phyloP scores from a whole-genome alignment of 2,888 invertebrate species.

The Ophioninae sp. region DNA sequence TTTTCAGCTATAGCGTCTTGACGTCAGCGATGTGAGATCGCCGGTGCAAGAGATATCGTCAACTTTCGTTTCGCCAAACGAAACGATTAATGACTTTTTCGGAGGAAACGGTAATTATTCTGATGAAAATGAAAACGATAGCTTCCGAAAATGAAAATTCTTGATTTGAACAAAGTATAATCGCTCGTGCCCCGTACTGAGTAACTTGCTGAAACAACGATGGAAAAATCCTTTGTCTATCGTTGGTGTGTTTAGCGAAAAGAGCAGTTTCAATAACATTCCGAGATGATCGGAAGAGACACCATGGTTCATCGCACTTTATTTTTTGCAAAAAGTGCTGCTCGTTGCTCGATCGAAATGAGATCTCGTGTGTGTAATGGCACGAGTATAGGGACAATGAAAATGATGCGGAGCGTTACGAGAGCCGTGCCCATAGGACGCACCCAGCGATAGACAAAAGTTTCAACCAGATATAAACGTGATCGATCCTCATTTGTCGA shows the following conservation, averaged over 20 bases:
- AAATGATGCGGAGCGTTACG: slow-evolving; percentile 72
- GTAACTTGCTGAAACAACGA: not conserved
- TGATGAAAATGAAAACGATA: too few species aligned
- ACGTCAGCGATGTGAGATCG: too few species aligned
- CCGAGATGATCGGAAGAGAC: not conserved
- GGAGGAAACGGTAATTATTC: too few species aligned
- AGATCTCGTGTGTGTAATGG: slow-evolving; percentile 16
- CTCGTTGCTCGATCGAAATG: not conserved
- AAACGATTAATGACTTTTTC: too few species aligned
- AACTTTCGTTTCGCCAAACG: too few species aligned
- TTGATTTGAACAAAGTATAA: too few species aligned
- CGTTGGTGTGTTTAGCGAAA: not conserved
- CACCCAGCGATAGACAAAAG: slow-evolving; percentile 66
- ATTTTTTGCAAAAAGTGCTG: not conserved
- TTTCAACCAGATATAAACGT: slow-evolving; percentile 28
- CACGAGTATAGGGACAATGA: slow-evolving; percentile 65
- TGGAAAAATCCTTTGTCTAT: not conserved
- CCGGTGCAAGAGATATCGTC: too few species aligned
- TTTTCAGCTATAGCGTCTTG: too few species aligned
- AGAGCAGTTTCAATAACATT: not conserved
- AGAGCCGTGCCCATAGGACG: slow-evolving; percentile 67
- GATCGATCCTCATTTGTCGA: slow-evolving; percentile 8
- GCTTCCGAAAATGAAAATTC: too few species aligned
- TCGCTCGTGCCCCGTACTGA: too few species aligned
- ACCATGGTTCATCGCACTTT: not conserved